These are phyloP conservation scores for Anarrhichthys ocellatus DNA, from an alignment of 2,113 vertebrate species.

Conservation along the genomic window DNA sequence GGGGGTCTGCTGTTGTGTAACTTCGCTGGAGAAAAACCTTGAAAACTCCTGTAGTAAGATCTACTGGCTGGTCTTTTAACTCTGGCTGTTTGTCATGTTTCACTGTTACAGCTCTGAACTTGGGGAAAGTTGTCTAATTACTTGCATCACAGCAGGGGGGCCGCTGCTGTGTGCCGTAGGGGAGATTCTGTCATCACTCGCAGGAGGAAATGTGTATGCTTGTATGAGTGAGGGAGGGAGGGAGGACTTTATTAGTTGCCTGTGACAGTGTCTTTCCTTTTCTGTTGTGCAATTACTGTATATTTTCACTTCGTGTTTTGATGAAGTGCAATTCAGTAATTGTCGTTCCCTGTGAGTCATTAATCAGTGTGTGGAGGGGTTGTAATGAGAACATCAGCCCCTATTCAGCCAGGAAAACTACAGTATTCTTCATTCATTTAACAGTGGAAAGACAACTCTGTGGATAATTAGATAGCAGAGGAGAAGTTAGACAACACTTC, in stretches of 20 bases:
- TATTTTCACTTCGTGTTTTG: conserved; percentile 8
- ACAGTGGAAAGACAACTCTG: neutral
- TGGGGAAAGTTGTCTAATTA: conserved; percentile 48
- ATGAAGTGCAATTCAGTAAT: conserved; percentile 46
- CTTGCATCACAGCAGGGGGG: conserved; percentile 40
- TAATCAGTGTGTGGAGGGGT: conserved; percentile 21
- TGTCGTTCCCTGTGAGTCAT: conserved; percentile 15
- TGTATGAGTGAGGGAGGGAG: neutral
- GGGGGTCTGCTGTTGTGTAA: neutral
- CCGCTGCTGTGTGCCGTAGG: conserved; percentile 3
- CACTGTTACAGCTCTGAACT: conserved; percentile 28
- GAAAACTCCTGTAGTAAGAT: neutral
- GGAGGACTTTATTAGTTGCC: neutral
- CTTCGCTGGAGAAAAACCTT: neutral
- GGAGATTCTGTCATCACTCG: conserved; percentile 20
- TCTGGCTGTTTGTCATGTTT: conserved; percentile 29
- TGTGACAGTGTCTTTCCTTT: conserved; percentile 14
- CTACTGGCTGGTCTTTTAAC: neutral
- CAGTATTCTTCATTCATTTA: neutral
- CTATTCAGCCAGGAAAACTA: neutral
- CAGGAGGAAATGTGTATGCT: neutral
- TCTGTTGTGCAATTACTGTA: conserved; percentile 30
- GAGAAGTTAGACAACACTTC: neutral
- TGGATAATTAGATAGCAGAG: neutral
- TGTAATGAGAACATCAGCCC: neutral